phyloP scores from a whole-genome alignment of 1,140 invertebrate genomes.

The Hylaeus anthracinus region DNA sequence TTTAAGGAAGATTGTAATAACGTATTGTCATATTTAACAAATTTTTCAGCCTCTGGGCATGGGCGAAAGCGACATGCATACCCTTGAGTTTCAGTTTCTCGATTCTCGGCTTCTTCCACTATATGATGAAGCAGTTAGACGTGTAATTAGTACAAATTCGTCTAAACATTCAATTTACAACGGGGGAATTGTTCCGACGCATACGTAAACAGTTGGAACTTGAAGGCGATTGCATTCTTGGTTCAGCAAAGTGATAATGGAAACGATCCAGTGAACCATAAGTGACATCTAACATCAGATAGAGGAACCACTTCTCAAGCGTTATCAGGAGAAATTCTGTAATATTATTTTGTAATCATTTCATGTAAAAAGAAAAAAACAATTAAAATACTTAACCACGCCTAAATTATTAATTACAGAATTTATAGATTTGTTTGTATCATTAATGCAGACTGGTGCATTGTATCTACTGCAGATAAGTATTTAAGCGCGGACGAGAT shows the following conservation, averaged over 20 bases:
- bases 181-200: neutral
- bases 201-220: neutral
- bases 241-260: neutral
- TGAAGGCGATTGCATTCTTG: neutral
- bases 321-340: neutral
- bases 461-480: no score
- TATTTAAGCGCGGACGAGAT: no score
- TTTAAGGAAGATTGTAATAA: neutral
- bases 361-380: neutral
- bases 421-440: neutral
- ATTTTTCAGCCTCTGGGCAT: constrained; percentile 85
- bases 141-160: constrained; percentile 51
- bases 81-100: constrained; percentile 88
- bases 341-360: neutral
- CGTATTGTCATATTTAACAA: constrained; percentile 18
- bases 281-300: constrained; percentile 1
- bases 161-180: neutral
- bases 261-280: neutral
- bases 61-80: constrained; percentile 87
- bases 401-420: no score
- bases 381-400: neutral
- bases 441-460: no score
- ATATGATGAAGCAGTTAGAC: constrained; percentile 87
- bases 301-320: neutral
- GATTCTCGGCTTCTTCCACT: constrained; percentile 88